Evolutionary conservation across 1,140 invertebrate species (phyloP).

Genomic region (Manduca sexta): DNA sequence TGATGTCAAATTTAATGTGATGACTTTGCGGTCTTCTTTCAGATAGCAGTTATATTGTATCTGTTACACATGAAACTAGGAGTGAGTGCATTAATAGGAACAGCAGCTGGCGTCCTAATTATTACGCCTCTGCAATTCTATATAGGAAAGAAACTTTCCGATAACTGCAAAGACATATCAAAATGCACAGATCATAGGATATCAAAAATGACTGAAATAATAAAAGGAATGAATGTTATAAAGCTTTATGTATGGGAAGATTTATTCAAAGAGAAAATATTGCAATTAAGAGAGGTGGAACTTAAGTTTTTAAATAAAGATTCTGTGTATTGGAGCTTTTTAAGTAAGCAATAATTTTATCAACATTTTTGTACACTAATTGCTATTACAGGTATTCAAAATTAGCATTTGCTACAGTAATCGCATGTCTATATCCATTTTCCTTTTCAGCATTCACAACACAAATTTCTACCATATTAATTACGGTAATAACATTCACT

Average conservation of each 20-base stretch:
- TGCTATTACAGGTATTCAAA: too few species aligned
- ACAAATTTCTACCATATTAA: conserved; percentile 81
- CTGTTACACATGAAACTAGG: conserved; percentile 85
- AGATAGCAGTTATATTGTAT: conserved; percentile 83
- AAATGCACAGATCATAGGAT: conserved; percentile 84
- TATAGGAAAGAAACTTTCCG: conserved; percentile 81
- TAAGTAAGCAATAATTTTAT: conserved; percentile 76
- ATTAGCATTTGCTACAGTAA: too few species aligned
- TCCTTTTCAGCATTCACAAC: conserved; percentile 80
- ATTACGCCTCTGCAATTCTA: conserved; percentile 83
- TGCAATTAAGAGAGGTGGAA: conserved; percentile 79
- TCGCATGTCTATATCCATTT: background rate
- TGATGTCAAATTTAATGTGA: too few species aligned
- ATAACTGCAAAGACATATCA: conserved; percentile 79
- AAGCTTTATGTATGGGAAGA: conserved; percentile 90
- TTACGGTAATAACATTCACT: conserved; percentile 82
- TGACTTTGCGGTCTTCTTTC: too few species aligned
- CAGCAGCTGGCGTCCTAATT: conserved; percentile 78
- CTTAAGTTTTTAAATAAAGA: conserved; percentile 82
- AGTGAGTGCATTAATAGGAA: conserved; percentile 84
- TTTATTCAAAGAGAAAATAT: conserved; percentile 80
- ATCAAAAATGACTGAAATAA: conserved; percentile 83
- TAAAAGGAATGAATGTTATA: conserved; percentile 87
- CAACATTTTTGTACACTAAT: too few species aligned
- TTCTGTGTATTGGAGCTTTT: conserved; percentile 82